A percentile compares a stretch with the other conserved stretches of the same genome.
phyloP scores from a whole-genome alignment of 2,113 vertebrate species.

The Setophaga kirtlandii region DNA sequence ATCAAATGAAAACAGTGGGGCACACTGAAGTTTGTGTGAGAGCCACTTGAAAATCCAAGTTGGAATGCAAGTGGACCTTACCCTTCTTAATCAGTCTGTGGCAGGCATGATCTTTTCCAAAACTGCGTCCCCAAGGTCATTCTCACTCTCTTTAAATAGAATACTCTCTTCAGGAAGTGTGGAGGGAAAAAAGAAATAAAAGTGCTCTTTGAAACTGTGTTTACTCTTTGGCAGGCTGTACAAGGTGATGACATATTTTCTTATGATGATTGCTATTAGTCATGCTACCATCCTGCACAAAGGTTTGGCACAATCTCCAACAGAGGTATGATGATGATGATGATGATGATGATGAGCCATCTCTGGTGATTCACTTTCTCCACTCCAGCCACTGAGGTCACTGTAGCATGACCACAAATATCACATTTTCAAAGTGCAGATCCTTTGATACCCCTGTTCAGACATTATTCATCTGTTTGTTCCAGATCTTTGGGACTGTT shows the following conservation, averaged over 20 bases:
- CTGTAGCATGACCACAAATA: background rate
- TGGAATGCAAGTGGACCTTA: background rate
- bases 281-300: background rate
- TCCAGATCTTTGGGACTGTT: background rate
- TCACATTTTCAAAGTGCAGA: background rate
- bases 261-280: conserved; percentile 7
- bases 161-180: background rate
- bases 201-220: background rate
- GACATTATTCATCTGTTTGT: background rate
- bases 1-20: background rate
- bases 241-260: background rate
- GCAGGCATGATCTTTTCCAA: background rate
- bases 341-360: background rate
- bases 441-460: background rate
- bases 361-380: conserved; percentile 62
- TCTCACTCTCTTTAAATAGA: background rate
- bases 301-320: background rate
- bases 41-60: background rate
- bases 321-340: background rate
- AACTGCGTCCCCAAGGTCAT: background rate
- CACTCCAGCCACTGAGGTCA: background rate
- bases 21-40: background rate
- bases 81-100: background rate
- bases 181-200: background rate
- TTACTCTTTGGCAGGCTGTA: background rate